phyloP scores from a whole-genome alignment of 2,113 vertebrate genomes.

The Chloebia gouldiae region DNA sequence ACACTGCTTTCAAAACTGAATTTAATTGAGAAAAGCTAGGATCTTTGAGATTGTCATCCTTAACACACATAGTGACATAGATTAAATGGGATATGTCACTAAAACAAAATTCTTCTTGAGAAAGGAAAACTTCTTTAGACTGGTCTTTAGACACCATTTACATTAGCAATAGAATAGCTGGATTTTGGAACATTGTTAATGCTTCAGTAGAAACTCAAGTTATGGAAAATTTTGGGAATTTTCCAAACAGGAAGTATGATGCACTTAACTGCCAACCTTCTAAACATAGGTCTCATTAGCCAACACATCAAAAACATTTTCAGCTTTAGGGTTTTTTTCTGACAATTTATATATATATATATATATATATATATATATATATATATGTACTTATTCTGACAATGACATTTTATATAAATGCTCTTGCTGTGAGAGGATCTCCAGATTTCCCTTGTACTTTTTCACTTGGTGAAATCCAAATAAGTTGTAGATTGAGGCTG shows the following conservation, averaged over 20 bases:
- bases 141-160: not conserved
- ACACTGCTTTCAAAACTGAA: not conserved
- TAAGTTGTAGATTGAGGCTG: not conserved
- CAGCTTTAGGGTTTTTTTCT: not conserved
- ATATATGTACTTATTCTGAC: not conserved
- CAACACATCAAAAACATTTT: not conserved
- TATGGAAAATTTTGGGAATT: not conserved
- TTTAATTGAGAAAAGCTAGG: not conserved
- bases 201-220: not conserved
- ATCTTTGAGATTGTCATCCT: not conserved
- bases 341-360: not conserved
- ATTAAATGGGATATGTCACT: not conserved
- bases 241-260: not conserved
- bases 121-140: not conserved
- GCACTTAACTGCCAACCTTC: not conserved
- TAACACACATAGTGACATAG: not conserved
- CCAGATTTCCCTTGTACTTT: not conserved
- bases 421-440: not conserved
- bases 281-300: not conserved
- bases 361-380: not conserved
- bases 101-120: not conserved
- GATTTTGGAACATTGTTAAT: not conserved
- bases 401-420: not conserved
- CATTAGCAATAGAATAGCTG: not conserved
- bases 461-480: not conserved